phyloP scores from a whole-genome alignment of 2,113 vertebrate species.

The Porphyrio hochstetteri region DNA sequence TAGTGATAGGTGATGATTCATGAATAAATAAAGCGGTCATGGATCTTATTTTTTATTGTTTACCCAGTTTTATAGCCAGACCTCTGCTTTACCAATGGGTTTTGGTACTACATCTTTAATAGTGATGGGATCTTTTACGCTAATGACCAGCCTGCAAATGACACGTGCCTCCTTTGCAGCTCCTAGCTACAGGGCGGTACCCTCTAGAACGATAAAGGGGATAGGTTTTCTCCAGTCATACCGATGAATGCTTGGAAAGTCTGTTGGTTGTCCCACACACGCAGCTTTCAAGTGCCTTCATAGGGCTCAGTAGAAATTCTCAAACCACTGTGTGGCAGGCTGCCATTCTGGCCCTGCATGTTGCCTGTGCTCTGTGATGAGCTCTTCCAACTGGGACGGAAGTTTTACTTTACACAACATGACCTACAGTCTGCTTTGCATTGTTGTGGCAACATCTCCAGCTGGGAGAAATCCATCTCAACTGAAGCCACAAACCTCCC shows the following conservation, averaged over 20 bases:
- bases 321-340: neutral
- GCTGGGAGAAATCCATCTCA: neutral
- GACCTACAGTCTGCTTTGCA: neutral
- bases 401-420: neutral
- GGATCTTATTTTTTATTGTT: neutral
- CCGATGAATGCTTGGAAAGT: neutral
- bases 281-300: neutral
- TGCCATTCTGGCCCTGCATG: neutral
- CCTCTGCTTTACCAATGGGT: neutral
- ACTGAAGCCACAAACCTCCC: neutral
- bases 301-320: neutral
- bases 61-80: neutral
- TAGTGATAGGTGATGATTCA: neutral
- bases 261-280: neutral
- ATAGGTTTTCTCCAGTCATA: neutral
- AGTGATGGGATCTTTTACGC: neutral
- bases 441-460: constrained; percentile 21
- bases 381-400: neutral
- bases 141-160: neutral
- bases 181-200: neutral
- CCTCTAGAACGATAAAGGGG: neutral
- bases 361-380: neutral
- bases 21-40: neutral
- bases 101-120: neutral
- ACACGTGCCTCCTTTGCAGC: neutral